Base-by-base conservation (phyloP, 2,888 invertebrate species). In the Eledone cirrhosa region DNA sequence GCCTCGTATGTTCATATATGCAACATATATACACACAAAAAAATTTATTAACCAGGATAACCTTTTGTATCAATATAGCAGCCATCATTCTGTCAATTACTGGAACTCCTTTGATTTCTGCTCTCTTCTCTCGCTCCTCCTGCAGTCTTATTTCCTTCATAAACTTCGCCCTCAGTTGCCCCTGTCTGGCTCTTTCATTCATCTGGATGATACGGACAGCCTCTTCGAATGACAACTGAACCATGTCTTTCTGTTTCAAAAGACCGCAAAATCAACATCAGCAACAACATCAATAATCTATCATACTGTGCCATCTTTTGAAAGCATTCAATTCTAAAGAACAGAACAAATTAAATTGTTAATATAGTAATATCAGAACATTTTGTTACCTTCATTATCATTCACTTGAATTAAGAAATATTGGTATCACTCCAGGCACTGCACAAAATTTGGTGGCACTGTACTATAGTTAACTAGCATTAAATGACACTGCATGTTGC, bases 101-200 rank as follows among this genome's bases (percentile, higher is more conserved):
- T 14, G 89, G 88, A 7, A 89, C 87, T 5, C 89, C 89, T 27
- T 91, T 90, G 83, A 93, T 93, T 31, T 94, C 93, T 87, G 94
- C 94, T 0, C 93, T 93, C 41, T 90, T 90, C 69, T 92, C 92
- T 88, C 94, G 94, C 85, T 96, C 96, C 91, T 97, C 97, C 82
- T 95, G 92, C 67, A 88, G 85, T 24, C 89, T 85, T 80, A 97
- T 96, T 92, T 97, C 96, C 90, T 95, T 94, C 96, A 97, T 97
- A 84, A 96, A 96, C 88, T 96, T 95, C 0, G 96, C 95, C 81
- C 95, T 84, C 24, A 91, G 86, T 67, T 95, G 92, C 3, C 97
- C 97, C 89, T 97, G 97, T 13, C 97, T 93, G 0, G 97, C 97
- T 84, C 97, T 92, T 90, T 98, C 98, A 88, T 97, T 97, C 4